Evolutionary conservation across 1,140 invertebrate species (phyloP).

Genomic region (Plutomurus gul): DNA sequence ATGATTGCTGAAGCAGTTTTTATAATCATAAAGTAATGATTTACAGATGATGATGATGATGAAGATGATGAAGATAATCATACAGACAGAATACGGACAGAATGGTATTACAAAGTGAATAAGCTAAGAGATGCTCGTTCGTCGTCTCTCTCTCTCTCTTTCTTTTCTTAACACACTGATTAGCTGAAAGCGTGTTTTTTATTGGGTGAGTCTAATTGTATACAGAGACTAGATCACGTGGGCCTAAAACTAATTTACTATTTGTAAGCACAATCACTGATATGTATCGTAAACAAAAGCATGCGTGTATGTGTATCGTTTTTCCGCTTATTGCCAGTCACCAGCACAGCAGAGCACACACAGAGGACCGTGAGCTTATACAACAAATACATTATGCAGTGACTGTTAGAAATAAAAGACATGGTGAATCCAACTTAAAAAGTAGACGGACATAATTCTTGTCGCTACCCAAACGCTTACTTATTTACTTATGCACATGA

Average conservation of each 20-base stretch:
- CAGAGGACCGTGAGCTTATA: no score
- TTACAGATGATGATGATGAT: conserved; percentile 29
- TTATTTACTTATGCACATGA: not conserved
- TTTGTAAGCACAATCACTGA: no score
- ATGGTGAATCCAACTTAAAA: not conserved
- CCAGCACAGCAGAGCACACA: no score
- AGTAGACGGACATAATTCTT: not conserved
- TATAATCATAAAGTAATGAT: conserved; percentile 26
- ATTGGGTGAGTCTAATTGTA: conserved; percentile 6
- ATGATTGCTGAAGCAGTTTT: conserved; percentile 23
- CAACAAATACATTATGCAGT: not conserved
- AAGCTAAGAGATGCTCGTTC: conserved; percentile 8
- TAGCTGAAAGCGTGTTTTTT: conserved; percentile 26
- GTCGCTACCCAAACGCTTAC: not conserved
- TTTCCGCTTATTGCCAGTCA: not conserved
- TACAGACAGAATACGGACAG: conserved; percentile 15
- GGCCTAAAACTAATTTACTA: no score
- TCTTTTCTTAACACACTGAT: conserved; percentile 14
- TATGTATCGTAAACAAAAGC: no score
- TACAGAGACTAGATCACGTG: not conserved
- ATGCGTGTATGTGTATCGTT: no score
- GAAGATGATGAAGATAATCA: conserved; percentile 24
- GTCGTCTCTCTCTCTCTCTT: not conserved
- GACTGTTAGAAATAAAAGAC: not conserved
- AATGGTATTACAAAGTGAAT: not conserved